phyloP scores from a whole-genome alignment of 2,888 invertebrate species.

The Eupelmus urozonus region DNA sequence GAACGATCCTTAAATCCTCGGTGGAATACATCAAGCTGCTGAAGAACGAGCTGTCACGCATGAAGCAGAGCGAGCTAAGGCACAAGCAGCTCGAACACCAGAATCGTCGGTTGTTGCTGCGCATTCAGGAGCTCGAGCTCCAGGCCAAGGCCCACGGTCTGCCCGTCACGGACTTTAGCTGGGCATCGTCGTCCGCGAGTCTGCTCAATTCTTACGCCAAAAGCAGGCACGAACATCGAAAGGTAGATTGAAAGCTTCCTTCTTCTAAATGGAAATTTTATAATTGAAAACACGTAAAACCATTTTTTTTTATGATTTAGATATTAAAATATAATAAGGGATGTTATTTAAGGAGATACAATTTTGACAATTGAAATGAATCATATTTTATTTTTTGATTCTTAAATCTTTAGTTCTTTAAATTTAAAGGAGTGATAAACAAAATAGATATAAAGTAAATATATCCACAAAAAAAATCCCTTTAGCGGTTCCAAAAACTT shows the following conservation, averaged over 20 bases:
- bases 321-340: too few species aligned
- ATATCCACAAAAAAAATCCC: too few species aligned
- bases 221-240: conserved; percentile 56
- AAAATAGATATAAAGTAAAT: too few species aligned
- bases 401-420: too few species aligned
- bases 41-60: conserved; percentile 84
- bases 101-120: conserved; percentile 88
- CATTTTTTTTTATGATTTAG: too few species aligned
- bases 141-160: conserved; percentile 87
- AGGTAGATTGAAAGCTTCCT: too few species aligned
- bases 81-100: conserved; percentile 90
- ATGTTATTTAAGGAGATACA: too few species aligned
- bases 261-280: not conserved
- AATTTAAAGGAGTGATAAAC: too few species aligned
- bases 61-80: conserved; percentile 87
- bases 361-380: too few species aligned
- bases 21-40: conserved; percentile 97
- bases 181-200: conserved; percentile 74
- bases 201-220: conserved; percentile 50
- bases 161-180: conserved; percentile 82
- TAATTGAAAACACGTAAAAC: not conserved
- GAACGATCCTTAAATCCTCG: conserved; percentile 97
- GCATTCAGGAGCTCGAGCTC: conserved; percentile 90
- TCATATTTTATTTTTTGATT: too few species aligned
- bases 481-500: too few species aligned